phyloP scores from a whole-genome alignment of 2,113 vertebrate genomes.

The Phrynocephalus versicolor region DNA sequence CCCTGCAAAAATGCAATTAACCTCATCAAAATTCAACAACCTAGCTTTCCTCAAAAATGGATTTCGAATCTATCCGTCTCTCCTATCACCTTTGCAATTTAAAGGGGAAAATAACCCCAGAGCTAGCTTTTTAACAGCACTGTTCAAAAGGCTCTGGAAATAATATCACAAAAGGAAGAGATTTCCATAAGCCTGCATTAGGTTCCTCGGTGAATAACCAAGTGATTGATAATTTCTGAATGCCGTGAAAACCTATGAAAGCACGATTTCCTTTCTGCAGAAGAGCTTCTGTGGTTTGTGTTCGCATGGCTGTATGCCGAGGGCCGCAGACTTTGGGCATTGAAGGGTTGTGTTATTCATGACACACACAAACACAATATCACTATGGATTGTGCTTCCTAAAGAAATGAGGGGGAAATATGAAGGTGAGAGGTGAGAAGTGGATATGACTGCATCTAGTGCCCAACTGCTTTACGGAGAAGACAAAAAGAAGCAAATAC shows the following conservation, averaged over 20 bases:
- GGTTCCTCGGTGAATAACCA: rapidly evolving
- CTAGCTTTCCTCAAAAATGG: background rate
- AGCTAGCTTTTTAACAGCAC: background rate
- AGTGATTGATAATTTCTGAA: slow-evolving; percentile 11
- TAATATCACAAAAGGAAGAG: slow-evolving; percentile 6
- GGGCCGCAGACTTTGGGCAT: slow-evolving; percentile 97
- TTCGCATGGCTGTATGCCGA: slow-evolving; percentile 92
- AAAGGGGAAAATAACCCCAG: background rate
- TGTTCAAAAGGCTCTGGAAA: background rate
- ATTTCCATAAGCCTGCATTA: background rate
- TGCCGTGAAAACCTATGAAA: slow-evolving; percentile 54
- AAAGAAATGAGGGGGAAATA: slow-evolving; percentile 54
- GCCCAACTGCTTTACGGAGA: slow-evolving; percentile 71
- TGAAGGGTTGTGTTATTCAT: slow-evolving; percentile 92
- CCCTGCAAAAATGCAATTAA: background rate
- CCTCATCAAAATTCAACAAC: background rate
- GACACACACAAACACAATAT: slow-evolving; percentile 72
- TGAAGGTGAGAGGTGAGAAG: background rate
- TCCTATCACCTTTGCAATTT: background rate
- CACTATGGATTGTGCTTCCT: slow-evolving; percentile 60
- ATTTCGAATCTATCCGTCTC: background rate
- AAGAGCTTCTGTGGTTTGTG: slow-evolving; percentile 77
- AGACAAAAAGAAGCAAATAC: slow-evolving; percentile 59
- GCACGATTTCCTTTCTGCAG: slow-evolving; percentile 79
- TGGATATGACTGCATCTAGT: slow-evolving; percentile 61